Conservation (phyloP, 2,113 vertebrate species). For the Sus scrofa region DNA sequence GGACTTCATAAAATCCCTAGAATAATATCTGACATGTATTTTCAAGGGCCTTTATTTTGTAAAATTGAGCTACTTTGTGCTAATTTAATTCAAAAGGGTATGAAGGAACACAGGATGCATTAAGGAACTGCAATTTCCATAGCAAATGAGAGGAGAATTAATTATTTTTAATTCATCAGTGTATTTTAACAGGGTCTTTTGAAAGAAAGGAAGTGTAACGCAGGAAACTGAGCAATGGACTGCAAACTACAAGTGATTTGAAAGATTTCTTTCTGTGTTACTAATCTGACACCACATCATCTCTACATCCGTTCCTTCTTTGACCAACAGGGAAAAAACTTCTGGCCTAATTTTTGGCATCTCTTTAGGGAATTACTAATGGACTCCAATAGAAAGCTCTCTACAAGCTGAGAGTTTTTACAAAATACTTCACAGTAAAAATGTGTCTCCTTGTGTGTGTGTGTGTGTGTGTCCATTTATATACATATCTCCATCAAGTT, state of each 20-base stretch:
- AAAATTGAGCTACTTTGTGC: constrained; percentile 56
- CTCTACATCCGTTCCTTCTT: not conserved
- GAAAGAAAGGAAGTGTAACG: constrained; percentile 39
- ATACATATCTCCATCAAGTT: constrained; percentile 1
- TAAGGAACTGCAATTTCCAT: constrained; percentile 67
- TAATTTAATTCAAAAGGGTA: constrained; percentile 63
- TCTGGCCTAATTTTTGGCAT: not conserved
- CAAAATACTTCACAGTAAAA: constrained; percentile 24
- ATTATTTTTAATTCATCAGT: constrained; percentile 71
- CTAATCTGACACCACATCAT: not conserved
- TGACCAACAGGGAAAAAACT: not conserved
- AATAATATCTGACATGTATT: constrained; percentile 47
- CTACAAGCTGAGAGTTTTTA: not conserved
- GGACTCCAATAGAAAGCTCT: not conserved
- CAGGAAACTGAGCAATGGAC: constrained; percentile 27
- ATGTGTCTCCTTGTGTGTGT: not conserved
- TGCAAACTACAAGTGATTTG: not conserved
- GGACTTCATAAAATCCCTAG: not conserved
- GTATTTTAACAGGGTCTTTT: constrained; percentile 71
- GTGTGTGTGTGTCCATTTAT: no score
- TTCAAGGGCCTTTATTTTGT: constrained; percentile 65
- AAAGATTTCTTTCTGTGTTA: constrained; percentile 25
- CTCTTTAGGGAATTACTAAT: constrained; percentile 15
- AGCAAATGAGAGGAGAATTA: constrained; percentile 70
- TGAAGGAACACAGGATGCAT: constrained; percentile 5